Base-by-base conservation (phyloP, 64 coral and sea anemone genomes). In the Exaiptasia diaphana region DNA sequence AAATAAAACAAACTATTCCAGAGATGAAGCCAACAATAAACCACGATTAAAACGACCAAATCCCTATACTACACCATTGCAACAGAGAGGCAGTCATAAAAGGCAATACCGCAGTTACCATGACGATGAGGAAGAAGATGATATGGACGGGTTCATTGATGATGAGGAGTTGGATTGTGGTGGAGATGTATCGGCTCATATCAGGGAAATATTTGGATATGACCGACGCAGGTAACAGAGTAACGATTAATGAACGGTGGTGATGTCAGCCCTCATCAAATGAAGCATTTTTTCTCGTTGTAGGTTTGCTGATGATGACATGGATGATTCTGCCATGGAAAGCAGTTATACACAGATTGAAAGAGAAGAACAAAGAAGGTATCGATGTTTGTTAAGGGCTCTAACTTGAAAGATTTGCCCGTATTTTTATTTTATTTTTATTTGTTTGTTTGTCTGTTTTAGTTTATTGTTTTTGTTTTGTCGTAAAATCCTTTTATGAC, bases 201-300 rank as follows among this genome's bases (percentile, higher is more conserved):
- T 87, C 3, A 65, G 44, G 44, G 84, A 87, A 50, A 87, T 87
- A 12, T 87, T 87, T 78, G 84, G 84, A 1, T 87, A 87, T 77
- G 84, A 87, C 25, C 65, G 45, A 17, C 33, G 71, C 67, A 87
- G 74, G 84, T 87, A 41, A 7, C n/a, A 31, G 27, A 1, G 29
- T 43, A 1, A 24, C n/a, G 36, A 71, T 71, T 32, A 20, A 75
- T 31, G 20, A 42, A 41, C 7, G 42, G 1, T 24, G 15, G 42
- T 29, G 23, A 46, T 74, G 2, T 20, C n/a, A n/a, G n/a, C n/a
- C n/a, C n/a, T n/a, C n/a, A n/a, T n/a, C n/a, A n/a, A n/a, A n/a
- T n/a, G 2, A 27, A 59, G 1, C 12, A 21, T 78, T 53, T 38
- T 4, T 15, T 41, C 0, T 40, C 23, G 20, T 10, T 50, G 1